Evolutionary conservation across 2,113 vertebrate species (phyloP).

Genomic region (Theropithecus gelada): DNA sequence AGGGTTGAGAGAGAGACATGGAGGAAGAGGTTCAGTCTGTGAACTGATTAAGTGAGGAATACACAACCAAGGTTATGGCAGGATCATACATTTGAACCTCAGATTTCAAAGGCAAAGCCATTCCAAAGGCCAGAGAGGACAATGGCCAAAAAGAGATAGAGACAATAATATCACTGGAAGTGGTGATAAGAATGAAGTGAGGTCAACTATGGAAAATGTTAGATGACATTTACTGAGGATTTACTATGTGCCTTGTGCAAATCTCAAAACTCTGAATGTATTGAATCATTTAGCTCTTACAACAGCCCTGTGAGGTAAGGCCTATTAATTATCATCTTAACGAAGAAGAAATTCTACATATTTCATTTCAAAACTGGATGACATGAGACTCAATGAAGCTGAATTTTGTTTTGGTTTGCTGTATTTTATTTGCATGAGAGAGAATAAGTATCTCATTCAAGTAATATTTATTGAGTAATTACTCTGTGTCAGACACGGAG

Average conservation of each 20-base stretch:
- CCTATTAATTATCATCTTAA: not conserved
- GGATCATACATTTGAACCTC: not conserved
- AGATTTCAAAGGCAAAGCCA: not conserved
- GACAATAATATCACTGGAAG: not conserved
- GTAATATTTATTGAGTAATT: too few species aligned
- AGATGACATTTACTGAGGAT: not conserved
- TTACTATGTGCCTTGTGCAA: not conserved
- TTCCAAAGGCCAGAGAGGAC: not conserved
- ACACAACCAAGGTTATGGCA: not conserved
- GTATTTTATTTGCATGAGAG: not conserved
- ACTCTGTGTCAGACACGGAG: not conserved
- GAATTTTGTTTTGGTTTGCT: not conserved
- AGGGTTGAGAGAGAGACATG: not conserved
- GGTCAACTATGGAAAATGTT: not conserved
- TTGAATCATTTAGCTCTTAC: not conserved
- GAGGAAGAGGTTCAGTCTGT: not conserved
- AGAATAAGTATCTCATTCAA: not conserved
- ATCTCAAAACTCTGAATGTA: not conserved
- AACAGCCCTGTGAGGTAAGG: not conserved
- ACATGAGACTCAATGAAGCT: not conserved
- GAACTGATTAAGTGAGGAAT: not conserved
- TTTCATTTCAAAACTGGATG: not conserved
- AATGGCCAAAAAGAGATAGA: not conserved
- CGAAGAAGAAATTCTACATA: not conserved
- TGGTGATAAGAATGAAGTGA: not conserved